Evolutionary conservation across 35 echinoderm and acorn worm genomes (phyloP), one percentile per base, ranked within the genome.

Genomic region (Lytechinus pictus): DNA sequence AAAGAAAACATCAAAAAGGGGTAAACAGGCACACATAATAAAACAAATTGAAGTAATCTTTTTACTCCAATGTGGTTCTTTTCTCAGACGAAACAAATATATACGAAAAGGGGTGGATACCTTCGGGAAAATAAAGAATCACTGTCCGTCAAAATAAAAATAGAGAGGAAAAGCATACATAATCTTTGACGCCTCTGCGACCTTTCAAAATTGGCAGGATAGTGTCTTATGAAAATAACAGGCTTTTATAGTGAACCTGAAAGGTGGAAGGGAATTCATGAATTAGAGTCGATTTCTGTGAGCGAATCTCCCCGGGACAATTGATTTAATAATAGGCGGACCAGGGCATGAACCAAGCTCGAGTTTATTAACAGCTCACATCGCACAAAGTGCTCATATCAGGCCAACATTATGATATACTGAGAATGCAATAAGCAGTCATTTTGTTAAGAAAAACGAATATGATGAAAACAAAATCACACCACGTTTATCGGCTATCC

Each of bases 331-430:
- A 79, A 79, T 11, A 79, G 66, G 66, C 21, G 66, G 14, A 24
- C 14, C 66, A 14, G 66, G 66, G 19, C 66, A 79, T 24, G 66
- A 19, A 24, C 66, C 66, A n/a, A 14, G 66, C 66, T 24, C 19
- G 66, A 79, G 66, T 79, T 79, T 79, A 79, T 79, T 79, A 79
- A 79, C 66, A 79, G 66, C 66, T 79, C 66, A 79, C 66, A 79
- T 79, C 6, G 66, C 66, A 24, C 66, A 79, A 79, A 79, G 66
- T 79, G 66, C 66, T 79, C 66, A n/a, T 79, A 79, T 79, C 66
- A 24, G 66, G 66, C n/a, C 66, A 24, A 16, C 66, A 16, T 79
- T 79, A 79, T 79, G 66, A 79, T 79, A 79, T 79, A 5, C 66
- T 79, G 66, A 79, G 19, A 16, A 79, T 14, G 66, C 66, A 79